These are phyloP conservation scores for Tetranychus truncatus DNA, from an alignment of 2,888 invertebrate genomes.

Conservation along the genomic window DNA sequence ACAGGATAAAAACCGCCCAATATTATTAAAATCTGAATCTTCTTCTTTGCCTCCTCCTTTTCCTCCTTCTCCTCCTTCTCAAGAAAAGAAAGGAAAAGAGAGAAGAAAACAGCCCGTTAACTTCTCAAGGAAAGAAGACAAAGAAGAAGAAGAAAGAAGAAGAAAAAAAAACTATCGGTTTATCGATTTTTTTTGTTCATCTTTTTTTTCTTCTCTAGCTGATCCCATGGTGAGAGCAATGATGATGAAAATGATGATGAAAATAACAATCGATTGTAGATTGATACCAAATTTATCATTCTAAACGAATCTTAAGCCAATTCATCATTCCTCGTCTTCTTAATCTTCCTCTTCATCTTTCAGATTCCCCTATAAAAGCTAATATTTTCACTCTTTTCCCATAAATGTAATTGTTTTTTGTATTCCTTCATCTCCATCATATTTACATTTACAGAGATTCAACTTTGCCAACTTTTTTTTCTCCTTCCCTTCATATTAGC, in stretches of 20 bases:
- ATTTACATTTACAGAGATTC: no score
- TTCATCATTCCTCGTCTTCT: neutral
- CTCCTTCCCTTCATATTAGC: no score
- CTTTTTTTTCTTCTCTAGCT: slow-evolving; percentile 5
- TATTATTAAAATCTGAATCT: neutral
- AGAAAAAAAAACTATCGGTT: neutral
- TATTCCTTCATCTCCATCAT: no score
- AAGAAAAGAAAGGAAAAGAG: slow-evolving; percentile 3
- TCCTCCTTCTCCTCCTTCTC: neutral
- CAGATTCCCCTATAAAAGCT: neutral
- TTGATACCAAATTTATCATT: neutral
- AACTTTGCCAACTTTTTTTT: no score
- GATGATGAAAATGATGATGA: neutral
- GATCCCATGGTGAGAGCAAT: neutral
- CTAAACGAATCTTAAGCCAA: neutral
- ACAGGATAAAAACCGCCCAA: no score
- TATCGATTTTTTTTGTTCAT: neutral
- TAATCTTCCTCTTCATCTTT: neutral
- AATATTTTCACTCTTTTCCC: neutral
- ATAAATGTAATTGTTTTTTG: no score
- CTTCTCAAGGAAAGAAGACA: neutral
- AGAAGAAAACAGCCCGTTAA: neutral
- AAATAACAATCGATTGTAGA: neutral
- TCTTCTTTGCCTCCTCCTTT: neutral
- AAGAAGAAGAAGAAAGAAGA: neutral